Conservation (phyloP, 2,113 vertebrate species). For the Anser cygnoides region DNA sequence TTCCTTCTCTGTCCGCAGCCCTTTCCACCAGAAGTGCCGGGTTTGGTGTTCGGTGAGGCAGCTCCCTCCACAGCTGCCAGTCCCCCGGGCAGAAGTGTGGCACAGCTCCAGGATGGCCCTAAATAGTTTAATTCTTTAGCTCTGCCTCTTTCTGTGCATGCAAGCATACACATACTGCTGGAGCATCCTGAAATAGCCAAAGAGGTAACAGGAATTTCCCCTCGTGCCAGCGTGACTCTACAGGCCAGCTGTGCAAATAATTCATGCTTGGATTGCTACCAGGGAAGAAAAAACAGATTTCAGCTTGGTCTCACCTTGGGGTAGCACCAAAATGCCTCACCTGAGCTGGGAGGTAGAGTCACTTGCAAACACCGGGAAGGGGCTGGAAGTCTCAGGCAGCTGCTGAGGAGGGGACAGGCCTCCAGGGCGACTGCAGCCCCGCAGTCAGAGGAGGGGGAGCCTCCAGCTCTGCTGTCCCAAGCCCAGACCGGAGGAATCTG, state of each 20-base stretch:
- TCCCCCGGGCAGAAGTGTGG: neutral
- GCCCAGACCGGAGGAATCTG: neutral
- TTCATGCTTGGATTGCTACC: neutral
- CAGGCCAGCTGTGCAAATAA: fast-evolving
- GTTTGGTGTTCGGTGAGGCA: fast-evolving
- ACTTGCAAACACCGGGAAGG: neutral
- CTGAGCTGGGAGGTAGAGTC: neutral
- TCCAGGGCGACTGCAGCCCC: neutral
- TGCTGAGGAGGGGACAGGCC: neutral
- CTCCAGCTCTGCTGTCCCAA: neutral
- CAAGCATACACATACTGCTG: neutral
- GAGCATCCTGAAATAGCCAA: neutral
- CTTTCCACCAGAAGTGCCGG: neutral
- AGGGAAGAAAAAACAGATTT: neutral
- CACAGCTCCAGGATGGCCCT: neutral
- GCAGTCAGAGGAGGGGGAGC: neutral
- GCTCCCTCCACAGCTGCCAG: neutral
- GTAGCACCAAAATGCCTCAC: neutral
- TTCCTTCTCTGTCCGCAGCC: neutral
- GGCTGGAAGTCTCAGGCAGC: neutral
- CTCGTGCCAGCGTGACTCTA: fast-evolving
- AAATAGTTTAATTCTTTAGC: neutral
- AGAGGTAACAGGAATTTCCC: neutral
- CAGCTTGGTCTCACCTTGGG: neutral
- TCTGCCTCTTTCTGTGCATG: neutral